Conservation (phyloP, 2,797 vertebrate species). For the Staurois parvus region DNA sequence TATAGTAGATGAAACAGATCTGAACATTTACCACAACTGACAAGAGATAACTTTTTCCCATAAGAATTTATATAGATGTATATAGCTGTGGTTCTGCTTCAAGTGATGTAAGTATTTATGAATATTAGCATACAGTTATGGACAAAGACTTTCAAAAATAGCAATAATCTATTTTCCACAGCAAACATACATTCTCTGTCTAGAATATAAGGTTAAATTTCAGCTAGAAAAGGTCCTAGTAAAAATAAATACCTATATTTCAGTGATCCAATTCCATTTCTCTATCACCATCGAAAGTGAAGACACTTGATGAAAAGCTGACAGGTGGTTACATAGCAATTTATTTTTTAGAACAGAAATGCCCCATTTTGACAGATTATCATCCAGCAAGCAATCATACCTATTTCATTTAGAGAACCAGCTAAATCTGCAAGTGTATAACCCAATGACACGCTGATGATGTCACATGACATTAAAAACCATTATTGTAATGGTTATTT, state of each 20-base stretch:
- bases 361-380: conserved; percentile 48
- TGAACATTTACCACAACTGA: too few relatives aligned
- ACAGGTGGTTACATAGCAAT: conserved; percentile 54
- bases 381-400: conserved; percentile 31
- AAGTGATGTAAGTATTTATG: neutral
- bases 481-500: conserved; percentile 9
- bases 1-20: too few relatives aligned
- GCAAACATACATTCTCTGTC: neutral
- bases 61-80: too few relatives aligned
- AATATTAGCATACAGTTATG: neutral
- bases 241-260: conserved; percentile 42
- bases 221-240: conserved; percentile 11
- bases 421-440: conserved; percentile 53
- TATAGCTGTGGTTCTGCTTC: too few relatives aligned
- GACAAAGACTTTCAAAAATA: neutral
- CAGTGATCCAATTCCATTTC: conserved; percentile 10
- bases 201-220: conserved; percentile 4
- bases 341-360: conserved; percentile 33
- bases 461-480: conserved; percentile 11
- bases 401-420: conserved; percentile 51
- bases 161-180: neutral
- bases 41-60: too few relatives aligned
- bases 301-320: conserved; percentile 51
- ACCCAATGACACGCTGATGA: conserved; percentile 22
- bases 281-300: conserved; percentile 22